phyloP scores from a whole-genome alignment of 1,140 invertebrate species.

The Diorhabda elongata region DNA sequence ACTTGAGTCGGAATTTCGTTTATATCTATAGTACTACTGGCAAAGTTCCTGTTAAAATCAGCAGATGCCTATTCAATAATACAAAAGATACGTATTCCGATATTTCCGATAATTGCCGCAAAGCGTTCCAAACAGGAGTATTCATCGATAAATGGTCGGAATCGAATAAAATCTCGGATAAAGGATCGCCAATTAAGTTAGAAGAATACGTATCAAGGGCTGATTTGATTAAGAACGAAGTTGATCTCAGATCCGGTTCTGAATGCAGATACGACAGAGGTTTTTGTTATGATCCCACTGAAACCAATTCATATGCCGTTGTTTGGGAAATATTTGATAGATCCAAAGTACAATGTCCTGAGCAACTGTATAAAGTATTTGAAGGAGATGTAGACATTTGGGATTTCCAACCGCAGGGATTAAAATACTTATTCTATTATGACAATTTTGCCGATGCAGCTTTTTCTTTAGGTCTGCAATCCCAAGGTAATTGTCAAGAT shows the following conservation, averaged over 20 bases:
- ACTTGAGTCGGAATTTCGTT: background rate
- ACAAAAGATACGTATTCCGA: slow-evolving; percentile 1
- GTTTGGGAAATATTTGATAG: slow-evolving; percentile 5
- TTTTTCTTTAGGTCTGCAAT: background rate
- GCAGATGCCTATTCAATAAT: slow-evolving; percentile 8
- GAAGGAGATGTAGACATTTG: slow-evolving; percentile 2
- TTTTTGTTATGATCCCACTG: slow-evolving; percentile 13
- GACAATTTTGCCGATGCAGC: background rate
- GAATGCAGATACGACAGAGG: slow-evolving; percentile 7
- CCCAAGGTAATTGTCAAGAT: background rate
- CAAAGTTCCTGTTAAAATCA: background rate
- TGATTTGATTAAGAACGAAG: slow-evolving; percentile 7
- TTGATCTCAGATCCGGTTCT: background rate
- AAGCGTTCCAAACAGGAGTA: slow-evolving; percentile 7
- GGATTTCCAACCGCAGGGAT: background rate
- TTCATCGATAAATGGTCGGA: slow-evolving; percentile 4
- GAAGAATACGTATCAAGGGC: slow-evolving; percentile 4
- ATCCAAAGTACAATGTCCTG: slow-evolving; percentile 1
- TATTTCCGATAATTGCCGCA: slow-evolving; percentile 5
- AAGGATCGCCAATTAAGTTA: background rate
- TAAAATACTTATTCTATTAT: slow-evolving; percentile 4
- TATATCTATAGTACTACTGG: slow-evolving; percentile 4
- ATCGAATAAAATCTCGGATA: background rate
- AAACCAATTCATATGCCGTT: slow-evolving; percentile 6
- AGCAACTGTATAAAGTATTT: background rate